Percentiles rank a stretch among this genome's conserved stretches.
Conservation (phyloP, 2,113 vertebrate species). For the Cyphomyrus plagiostoma region DNA sequence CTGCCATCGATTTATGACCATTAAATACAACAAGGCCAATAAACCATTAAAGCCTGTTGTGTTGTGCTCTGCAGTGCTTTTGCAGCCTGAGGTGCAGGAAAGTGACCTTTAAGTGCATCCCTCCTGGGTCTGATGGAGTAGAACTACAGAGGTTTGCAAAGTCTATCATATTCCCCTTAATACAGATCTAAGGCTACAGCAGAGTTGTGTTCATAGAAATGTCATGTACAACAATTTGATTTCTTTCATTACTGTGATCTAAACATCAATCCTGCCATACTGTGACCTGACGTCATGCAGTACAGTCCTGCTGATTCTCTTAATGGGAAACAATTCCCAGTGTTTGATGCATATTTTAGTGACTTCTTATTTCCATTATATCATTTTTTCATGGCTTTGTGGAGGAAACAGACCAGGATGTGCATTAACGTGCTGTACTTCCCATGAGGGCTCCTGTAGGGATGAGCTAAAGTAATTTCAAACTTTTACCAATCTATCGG, state of each 20-base stretch:
- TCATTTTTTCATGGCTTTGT: neutral
- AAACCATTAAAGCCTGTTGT: slow-evolving; percentile 7
- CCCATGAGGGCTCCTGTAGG: neutral
- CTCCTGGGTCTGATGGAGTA: neutral
- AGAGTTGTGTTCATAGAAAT: neutral
- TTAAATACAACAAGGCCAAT: slow-evolving; percentile 14
- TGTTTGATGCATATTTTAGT: neutral
- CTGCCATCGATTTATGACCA: slow-evolving; percentile 7
- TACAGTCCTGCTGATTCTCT: neutral
- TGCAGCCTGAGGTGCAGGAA: neutral
- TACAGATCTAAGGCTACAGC: neutral
- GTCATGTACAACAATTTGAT: neutral
- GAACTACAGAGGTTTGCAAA: neutral
- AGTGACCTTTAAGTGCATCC: slow-evolving; percentile 16
- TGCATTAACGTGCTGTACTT: neutral
- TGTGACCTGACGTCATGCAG: neutral
- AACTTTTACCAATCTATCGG: neutral
- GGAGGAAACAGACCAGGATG: neutral
- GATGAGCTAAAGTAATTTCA: neutral
- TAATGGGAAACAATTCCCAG: neutral
- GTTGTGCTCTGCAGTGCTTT: neutral
- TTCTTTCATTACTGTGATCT: neutral
- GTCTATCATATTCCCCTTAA: slow-evolving; percentile 7
- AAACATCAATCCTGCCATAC: neutral
- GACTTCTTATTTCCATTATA: neutral